phyloP scores from a whole-genome alignment of 1,140 invertebrate genomes.

The Leptinotarsa texana region DNA sequence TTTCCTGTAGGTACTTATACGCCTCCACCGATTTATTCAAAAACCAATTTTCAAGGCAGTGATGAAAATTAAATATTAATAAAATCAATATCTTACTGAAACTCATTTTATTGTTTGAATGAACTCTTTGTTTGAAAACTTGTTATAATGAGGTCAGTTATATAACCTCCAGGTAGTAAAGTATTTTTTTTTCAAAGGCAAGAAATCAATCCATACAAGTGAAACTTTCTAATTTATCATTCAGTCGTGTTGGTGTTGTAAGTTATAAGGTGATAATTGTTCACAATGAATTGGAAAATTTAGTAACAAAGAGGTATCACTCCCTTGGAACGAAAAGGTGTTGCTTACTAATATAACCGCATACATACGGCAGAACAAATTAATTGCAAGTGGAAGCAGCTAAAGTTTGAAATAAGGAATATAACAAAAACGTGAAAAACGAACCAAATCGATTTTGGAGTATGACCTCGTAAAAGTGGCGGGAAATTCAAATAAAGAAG shows the following conservation, averaged over 20 bases:
- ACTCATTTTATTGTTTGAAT: not conserved
- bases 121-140: not conserved
- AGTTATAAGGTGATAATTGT: too few species aligned
- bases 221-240: not conserved
- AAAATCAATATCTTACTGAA: not conserved
- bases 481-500: not conserved
- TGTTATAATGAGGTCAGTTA: not conserved
- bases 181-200: constrained; percentile 6
- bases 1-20: too few species aligned
- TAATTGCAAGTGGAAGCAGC: too few species aligned
- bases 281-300: too few species aligned
- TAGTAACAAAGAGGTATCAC: too few species aligned
- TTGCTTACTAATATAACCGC: too few species aligned
- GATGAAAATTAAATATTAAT: not conserved
- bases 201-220: not conserved
- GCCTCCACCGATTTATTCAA: too few species aligned
- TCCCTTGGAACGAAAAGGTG: too few species aligned
- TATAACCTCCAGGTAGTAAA: not conserved
- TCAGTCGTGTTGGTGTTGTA: not conserved
- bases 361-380: too few species aligned
- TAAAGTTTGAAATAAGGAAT: too few species aligned
- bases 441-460: too few species aligned
- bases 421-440: too few species aligned
- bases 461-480: not conserved
- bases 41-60: not conserved